These are phyloP conservation scores for Ceyx melanurus DNA, from an alignment of 2,113 vertebrate species.

Conservation along the genomic window DNA sequence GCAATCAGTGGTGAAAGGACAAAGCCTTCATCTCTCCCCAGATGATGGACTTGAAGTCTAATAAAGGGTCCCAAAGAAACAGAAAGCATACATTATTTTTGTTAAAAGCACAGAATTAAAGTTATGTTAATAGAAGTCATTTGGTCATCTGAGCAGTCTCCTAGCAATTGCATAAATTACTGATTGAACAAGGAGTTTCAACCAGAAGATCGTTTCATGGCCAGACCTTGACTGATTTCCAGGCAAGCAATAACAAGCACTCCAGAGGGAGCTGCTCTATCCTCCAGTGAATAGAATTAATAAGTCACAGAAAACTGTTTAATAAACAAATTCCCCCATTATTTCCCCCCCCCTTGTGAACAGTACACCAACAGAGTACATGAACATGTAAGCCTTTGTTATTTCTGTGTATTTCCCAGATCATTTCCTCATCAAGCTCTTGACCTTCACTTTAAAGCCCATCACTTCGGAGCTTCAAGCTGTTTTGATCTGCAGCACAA, in stretches of 20 bases:
- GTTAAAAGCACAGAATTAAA: slow-evolving; percentile 32
- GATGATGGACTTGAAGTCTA: neutral
- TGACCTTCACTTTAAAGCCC: neutral
- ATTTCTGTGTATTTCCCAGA: slow-evolving; percentile 3
- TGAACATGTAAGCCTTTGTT: neutral
- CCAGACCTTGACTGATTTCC: slow-evolving; percentile 3
- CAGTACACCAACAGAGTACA: neutral
- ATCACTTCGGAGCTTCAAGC: neutral
- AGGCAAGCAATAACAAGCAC: neutral
- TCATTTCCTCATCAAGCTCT: neutral
- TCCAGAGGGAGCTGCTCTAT: neutral
- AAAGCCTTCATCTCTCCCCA: neutral
- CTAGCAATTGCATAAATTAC: slow-evolving; percentile 43
- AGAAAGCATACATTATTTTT: neutral
- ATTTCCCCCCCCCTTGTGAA: neutral
- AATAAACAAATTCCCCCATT: slow-evolving; percentile 8
- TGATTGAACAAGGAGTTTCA: slow-evolving; percentile 13
- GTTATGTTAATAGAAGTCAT: slow-evolving; percentile 36
- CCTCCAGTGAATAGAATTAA: slow-evolving; percentile 11
- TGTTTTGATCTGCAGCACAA: neutral
- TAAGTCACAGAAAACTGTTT: slow-evolving; percentile 10
- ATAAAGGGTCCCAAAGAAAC: neutral
- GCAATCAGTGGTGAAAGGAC: neutral
- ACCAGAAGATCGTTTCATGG: neutral
- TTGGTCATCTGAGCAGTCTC: slow-evolving; percentile 15